A percentile compares a stretch with the other conserved stretches of the same genome.
phyloP scores from a whole-genome alignment of 1,140 invertebrate species.

The Monomorium pharaonis region DNA sequence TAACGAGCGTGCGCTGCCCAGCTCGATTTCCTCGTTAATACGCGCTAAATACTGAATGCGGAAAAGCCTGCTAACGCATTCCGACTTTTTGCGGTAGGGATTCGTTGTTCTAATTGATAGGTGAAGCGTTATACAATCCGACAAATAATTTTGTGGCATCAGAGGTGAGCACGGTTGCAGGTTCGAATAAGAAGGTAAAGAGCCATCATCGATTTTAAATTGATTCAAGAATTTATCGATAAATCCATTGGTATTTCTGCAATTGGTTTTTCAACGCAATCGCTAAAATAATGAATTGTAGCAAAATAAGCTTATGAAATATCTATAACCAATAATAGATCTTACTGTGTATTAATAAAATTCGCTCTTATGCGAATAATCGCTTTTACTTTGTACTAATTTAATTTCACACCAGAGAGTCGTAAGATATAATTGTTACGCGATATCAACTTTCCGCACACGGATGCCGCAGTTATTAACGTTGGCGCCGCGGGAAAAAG shows the following conservation, averaged over 20 bases:
- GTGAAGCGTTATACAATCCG: neutral
- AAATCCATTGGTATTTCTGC: neutral
- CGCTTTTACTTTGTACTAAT: neutral
- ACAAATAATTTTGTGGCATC: slow-evolving; percentile 14
- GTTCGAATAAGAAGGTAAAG: neutral
- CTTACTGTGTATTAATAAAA: neutral
- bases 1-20: slow-evolving; percentile 37
- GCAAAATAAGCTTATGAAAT: neutral
- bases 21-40: slow-evolving; percentile 56
- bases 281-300: neutral
- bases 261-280: neutral
- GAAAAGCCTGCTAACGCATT: slow-evolving; percentile 14
- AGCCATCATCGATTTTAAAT: neutral
- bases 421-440: slow-evolving; percentile 5
- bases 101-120: slow-evolving; percentile 35
- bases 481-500: slow-evolving; percentile 7
- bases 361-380: neutral
- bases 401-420: neutral
- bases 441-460: neutral
- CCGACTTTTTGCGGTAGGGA: neutral
- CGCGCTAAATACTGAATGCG: slow-evolving; percentile 27
- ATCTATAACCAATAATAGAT: neutral
- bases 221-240: neutral
- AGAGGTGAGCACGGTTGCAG: neutral
- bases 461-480: neutral